Conservation (phyloP, 1,140 invertebrate species). For the Drosophila grimshawi region DNA sequence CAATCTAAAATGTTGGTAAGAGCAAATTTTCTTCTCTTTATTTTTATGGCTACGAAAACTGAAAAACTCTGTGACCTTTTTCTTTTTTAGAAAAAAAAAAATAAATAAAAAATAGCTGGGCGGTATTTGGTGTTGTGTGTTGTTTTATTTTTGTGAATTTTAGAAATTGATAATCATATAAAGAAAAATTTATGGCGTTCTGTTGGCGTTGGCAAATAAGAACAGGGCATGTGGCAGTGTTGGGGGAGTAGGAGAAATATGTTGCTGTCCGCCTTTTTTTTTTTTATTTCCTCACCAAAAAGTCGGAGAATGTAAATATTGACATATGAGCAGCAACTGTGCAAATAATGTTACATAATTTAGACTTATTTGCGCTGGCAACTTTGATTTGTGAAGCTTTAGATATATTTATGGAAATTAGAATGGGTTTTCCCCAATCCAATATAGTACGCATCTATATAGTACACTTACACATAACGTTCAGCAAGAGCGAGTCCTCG, state of each 20-base stretch:
- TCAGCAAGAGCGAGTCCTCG: conserved; percentile 92
- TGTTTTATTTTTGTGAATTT: conserved; percentile 39
- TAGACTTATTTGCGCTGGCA: conserved; percentile 69
- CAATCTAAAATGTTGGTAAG: conserved; percentile 26
- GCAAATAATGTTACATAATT: conserved; percentile 73
- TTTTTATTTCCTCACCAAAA: conserved; percentile 66
- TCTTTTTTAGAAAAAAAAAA: background rate
- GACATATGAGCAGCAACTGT: conserved; percentile 62
- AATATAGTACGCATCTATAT: background rate
- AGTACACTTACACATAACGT: conserved; percentile 93
- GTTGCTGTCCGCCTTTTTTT: conserved; percentile 24
- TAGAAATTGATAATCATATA: conserved; percentile 80
- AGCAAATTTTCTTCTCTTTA: conserved; percentile 17
- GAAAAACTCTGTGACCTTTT: conserved; percentile 33
- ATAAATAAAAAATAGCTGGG: background rate
- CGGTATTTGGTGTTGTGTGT: background rate
- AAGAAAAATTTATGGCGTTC: conserved; percentile 72
- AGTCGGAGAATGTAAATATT: conserved; percentile 67
- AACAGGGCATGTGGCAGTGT: no score
- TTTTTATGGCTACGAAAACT: conserved; percentile 22
- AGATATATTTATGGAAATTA: conserved; percentile 60
- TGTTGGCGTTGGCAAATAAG: conserved; percentile 3
- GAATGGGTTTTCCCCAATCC: conserved; percentile 40
- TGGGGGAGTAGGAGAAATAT: background rate
- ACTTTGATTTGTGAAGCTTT: conserved; percentile 66